These are phyloP conservation scores for Propithecus deckenii DNA, from an alignment of 2,797 vertebrate species.

Conservation along the genomic window DNA sequence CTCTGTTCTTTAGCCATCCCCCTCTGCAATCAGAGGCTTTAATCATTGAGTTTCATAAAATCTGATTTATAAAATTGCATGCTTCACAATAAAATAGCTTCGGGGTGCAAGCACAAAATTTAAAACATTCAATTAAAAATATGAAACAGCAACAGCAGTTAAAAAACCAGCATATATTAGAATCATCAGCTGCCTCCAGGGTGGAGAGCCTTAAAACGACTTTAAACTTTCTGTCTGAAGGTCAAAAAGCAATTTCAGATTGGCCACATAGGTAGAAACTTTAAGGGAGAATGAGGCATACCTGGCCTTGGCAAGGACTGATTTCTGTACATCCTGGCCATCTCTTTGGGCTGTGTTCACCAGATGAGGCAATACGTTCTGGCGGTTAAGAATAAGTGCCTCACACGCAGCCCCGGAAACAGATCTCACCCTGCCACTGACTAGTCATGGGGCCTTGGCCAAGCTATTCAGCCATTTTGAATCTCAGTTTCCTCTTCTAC, in stretches of 20 bases:
- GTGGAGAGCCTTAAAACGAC: slow-evolving; percentile 7
- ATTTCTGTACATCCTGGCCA: background rate
- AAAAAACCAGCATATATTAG: slow-evolving; percentile 35
- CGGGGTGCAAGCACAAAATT: slow-evolving; percentile 70
- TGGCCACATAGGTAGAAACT: background rate
- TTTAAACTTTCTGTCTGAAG: slow-evolving; percentile 23
- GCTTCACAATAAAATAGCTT: slow-evolving; percentile 72
- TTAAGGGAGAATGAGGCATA: background rate
- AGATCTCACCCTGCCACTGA: background rate
- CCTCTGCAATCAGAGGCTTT: slow-evolving; percentile 71
- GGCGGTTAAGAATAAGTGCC: background rate
- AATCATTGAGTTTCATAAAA: slow-evolving; percentile 74
- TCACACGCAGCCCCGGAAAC: background rate
- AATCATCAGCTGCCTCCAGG: slow-evolving; percentile 40
- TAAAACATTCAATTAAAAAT: slow-evolving; percentile 79
- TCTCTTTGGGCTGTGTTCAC: background rate
- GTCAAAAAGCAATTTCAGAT: slow-evolving; percentile 37
- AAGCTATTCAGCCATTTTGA: background rate
- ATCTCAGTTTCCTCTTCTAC: background rate
- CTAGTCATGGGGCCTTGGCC: background rate
- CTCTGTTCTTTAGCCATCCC: slow-evolving; percentile 59
- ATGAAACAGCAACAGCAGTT: slow-evolving; percentile 62
- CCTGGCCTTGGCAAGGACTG: background rate
- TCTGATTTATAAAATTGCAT: slow-evolving; percentile 79
- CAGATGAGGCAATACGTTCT: background rate